Base-by-base conservation (phyloP, 2,888 invertebrate species). In the Frankliniella intonsa region DNA sequence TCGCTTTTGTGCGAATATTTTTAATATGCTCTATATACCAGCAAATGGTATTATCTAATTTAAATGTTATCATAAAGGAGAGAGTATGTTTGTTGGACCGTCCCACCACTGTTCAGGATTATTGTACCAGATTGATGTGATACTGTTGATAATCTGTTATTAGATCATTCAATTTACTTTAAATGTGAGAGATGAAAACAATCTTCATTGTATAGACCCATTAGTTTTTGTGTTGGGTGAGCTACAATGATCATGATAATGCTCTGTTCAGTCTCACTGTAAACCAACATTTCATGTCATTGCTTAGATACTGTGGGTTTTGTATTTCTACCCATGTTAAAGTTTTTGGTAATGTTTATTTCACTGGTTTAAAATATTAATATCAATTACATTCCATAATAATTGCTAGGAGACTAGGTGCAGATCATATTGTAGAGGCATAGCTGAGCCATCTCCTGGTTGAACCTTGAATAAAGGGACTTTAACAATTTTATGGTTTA, bases 81-180 rank as follows among this genome's bases (percentile, higher is more conserved):
- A 76, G 69, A 76, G n/a, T 22, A 25, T 76, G 25, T 76, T 76
- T 76, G 69, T 76, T 76, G 69, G 69, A 76, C 69, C 69, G 69
- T 76, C 69, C 69, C 69, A 76, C 25, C 69, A 69, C 22, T 76
- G 69, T 76, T 76, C 69, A 76, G 25, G 25, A 25, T 76, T 76
- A 11, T 76, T 76, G 62, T 25, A 76, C 69, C 69, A 76, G 69
- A 76, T 25, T 25, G 69, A 76, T 76, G 69, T 76, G 69, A 76
- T 76, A 76, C 69, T 76, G 22, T 76, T 25, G 12, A 22, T 76
- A 76, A 76, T 25, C 69, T 25, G 69, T 25, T 76, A 25, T 76
- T 25, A 76, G 69, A 12, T 25, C 69, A 25, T 12, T 1, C 25
- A 76, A 25, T 76, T 76, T 76, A 22, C 9, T 76, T 62, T 62